Conservation (phyloP, 2,888 invertebrate genomes). For the Orchesella flavescens region DNA sequence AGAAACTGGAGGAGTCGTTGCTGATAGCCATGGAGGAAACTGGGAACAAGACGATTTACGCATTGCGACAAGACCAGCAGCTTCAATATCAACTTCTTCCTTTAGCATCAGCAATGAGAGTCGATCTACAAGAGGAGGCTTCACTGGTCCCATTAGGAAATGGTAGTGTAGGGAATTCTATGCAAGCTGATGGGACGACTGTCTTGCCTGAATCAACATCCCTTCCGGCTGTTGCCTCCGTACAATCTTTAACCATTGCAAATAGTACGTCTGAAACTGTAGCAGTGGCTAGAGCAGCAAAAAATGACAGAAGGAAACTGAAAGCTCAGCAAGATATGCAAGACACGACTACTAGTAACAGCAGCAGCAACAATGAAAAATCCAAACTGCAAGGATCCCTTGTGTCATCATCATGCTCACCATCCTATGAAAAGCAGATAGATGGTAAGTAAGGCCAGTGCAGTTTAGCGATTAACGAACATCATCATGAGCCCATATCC, state of each 20-base stretch:
- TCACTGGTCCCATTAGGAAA: constrained; percentile 63
- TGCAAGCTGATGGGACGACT: constrained; percentile 68
- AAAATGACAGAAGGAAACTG: constrained; percentile 38
- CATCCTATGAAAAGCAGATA: constrained; percentile 16
- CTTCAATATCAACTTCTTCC: constrained; percentile 59
- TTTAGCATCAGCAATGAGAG: constrained; percentile 48
- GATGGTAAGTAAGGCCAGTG: neutral
- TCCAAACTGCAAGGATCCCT: constrained; percentile 4
- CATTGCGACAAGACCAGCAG: constrained; percentile 71
- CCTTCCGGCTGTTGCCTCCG: constrained; percentile 43
- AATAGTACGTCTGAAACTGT: neutral
- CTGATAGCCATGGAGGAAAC: constrained; percentile 69
- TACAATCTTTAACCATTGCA: constrained; percentile 6
- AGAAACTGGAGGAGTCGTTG: constrained; percentile 72
- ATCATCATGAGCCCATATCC: no score
- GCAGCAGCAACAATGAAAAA: constrained; percentile 5
- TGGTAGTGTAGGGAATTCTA: constrained; percentile 68
- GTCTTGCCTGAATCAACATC: constrained; percentile 52
- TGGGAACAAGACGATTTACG: constrained; percentile 71
- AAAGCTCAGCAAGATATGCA: constrained; percentile 47
- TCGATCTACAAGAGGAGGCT: constrained; percentile 50
- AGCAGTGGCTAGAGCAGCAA: constrained; percentile 19
- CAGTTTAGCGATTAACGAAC: no score
- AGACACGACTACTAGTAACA: constrained; percentile 32
- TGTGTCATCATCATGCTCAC: constrained; percentile 16